Conservation (phyloP, 2,888 invertebrate species). For the Arctia plantaginis region DNA sequence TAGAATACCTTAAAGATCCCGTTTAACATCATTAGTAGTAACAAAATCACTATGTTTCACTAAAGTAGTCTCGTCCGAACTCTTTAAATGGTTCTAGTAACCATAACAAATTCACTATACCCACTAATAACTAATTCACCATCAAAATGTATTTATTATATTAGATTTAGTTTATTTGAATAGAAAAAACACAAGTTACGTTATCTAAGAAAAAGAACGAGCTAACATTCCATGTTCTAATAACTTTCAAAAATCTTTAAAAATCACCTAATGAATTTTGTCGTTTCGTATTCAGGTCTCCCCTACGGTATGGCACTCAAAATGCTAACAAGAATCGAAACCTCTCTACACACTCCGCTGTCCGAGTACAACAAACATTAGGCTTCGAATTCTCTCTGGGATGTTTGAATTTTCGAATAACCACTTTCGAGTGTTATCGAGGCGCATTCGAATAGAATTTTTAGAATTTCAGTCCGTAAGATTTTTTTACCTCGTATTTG, state of each 20-base stretch:
- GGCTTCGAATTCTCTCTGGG: conserved; percentile 26
- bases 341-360: conserved; percentile 15
- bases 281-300: background rate
- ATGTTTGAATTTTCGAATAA: conserved; percentile 38
- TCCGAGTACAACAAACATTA: conserved; percentile 39
- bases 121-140: no score
- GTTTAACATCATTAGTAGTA: no score
- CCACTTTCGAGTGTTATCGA: conserved; percentile 23
- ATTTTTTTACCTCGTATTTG: conserved; percentile 37
- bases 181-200: background rate
- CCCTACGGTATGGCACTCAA: conserved; percentile 13
- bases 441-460: conserved; percentile 13
- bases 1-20: no score
- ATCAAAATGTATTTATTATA: no score
- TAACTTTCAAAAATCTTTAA: background rate
- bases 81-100: no score
- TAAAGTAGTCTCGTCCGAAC: no score
- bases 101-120: no score
- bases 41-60: no score
- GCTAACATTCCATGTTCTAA: background rate
- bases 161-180: background rate
- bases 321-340: conserved; percentile 28
- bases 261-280: background rate
- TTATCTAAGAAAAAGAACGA: background rate
- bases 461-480: conserved; percentile 26